A percentile compares a stretch with the other conserved stretches of the same genome.
Conservation (phyloP, 2,113 vertebrate genomes). For the Sus scrofa region DNA sequence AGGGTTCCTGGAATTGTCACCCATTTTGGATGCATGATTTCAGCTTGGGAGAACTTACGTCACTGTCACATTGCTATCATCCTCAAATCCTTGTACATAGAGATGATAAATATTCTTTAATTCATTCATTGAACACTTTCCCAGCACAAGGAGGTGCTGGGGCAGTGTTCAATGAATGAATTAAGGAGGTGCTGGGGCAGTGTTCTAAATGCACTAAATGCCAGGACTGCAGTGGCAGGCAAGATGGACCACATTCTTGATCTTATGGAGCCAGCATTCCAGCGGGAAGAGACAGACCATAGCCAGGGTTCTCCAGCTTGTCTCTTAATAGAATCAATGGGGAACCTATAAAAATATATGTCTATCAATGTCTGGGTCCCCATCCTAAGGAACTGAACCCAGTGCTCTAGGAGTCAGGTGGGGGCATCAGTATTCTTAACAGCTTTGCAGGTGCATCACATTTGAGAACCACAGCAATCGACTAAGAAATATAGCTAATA, state of each 20-base stretch:
- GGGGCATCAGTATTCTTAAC: not conserved
- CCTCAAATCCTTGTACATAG: conserved; percentile 52
- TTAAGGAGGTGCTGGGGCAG: no score
- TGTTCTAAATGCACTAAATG: no score
- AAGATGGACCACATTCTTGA: rapidly evolving
- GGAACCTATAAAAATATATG: not conserved
- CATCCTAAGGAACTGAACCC: not conserved
- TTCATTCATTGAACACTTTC: not conserved
- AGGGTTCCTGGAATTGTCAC: conserved; percentile 80
- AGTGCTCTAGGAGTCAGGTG: not conserved
- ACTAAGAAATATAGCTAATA: no score
- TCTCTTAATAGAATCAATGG: rapidly evolving
- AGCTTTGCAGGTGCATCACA: not conserved
- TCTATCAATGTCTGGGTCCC: not conserved
- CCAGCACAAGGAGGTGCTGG: no score
- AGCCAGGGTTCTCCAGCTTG: not conserved
- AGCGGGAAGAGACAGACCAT: not conserved
- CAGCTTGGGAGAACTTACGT: conserved; percentile 78
- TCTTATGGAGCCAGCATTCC: not conserved
- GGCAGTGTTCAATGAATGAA: no score
- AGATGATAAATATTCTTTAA: not conserved
- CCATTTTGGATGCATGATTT: conserved; percentile 81
- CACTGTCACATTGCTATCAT: conserved; percentile 79
- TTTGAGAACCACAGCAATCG: not conserved
- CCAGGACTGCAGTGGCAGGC: not conserved